Evolutionary conservation across 2,113 vertebrate genomes (phyloP).

Genomic region (Chaenogobius annularis): DNA sequence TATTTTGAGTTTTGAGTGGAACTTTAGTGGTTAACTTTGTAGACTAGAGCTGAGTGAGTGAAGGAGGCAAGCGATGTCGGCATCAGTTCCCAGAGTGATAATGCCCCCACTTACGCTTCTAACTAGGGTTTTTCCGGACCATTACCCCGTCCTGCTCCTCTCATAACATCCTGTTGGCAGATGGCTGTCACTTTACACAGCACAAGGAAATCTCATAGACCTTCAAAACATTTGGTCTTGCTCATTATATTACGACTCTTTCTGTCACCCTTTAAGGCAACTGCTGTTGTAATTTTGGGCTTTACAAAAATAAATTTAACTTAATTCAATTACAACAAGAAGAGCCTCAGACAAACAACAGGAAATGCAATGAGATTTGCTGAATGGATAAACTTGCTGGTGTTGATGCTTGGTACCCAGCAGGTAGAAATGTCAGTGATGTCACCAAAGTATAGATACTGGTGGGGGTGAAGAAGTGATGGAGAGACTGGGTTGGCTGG

Average conservation of each 20-base stretch:
- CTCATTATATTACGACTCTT: not conserved
- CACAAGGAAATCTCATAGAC: slow-evolving; percentile 5
- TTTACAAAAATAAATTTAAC: too few relatives aligned
- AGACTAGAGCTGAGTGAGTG: not conserved
- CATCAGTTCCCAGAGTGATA: slow-evolving; percentile 12
- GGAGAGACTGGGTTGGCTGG: not conserved
- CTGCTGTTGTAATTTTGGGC: too few relatives aligned
- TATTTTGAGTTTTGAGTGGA: not conserved
- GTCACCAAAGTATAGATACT: too few relatives aligned
- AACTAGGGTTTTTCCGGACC: slow-evolving; percentile 31
- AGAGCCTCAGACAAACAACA: not conserved
- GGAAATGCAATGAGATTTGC: not conserved
- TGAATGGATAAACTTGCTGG: not conserved
- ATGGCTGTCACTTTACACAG: slow-evolving; percentile 11
- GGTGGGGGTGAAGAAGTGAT: not conserved
- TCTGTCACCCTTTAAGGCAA: too few relatives aligned
- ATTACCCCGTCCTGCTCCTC: slow-evolving; percentile 17
- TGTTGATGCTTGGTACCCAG: not conserved
- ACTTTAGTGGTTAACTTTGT: not conserved
- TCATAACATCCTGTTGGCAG: slow-evolving; percentile 15
- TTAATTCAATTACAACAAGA: too few relatives aligned
- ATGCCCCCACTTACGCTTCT: slow-evolving; percentile 30
- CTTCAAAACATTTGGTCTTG: not conserved
- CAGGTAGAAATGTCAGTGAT: too few relatives aligned
- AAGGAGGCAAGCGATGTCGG: slow-evolving; percentile 11